Evolutionary conservation across 2,797 vertebrate genomes (phyloP).

Genomic region (Pseudochromis fuscus): DNA sequence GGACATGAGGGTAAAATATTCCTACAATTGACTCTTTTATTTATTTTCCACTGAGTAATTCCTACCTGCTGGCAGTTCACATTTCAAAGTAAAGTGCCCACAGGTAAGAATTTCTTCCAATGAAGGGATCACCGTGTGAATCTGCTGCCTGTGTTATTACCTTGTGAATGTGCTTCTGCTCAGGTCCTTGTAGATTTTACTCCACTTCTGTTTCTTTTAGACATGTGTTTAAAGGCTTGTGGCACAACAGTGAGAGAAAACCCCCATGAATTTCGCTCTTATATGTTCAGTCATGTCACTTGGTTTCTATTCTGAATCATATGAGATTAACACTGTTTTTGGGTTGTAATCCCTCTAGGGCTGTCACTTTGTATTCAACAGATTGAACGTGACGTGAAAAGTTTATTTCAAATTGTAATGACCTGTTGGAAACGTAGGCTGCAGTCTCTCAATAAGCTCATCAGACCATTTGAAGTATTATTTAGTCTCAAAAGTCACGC

Average conservation of each 20-base stretch:
- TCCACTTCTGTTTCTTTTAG: background rate
- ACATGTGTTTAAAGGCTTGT: background rate
- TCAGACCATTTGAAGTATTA: too few relatives aligned
- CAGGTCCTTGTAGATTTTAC: conserved; percentile 24
- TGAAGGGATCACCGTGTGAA: conserved; percentile 23
- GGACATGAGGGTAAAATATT: conserved; percentile 88
- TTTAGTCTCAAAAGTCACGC: too few relatives aligned
- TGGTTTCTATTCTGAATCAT: background rate
- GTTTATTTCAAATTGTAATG: too few relatives aligned
- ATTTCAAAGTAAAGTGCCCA: background rate
- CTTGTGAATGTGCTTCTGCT: background rate
- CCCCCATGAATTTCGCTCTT: background rate
- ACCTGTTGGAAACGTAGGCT: too few relatives aligned
- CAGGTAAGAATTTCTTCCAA: background rate
- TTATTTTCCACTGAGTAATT: conserved; percentile 10
- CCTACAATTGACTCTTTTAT: background rate
- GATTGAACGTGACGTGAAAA: too few relatives aligned
- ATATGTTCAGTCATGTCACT: background rate
- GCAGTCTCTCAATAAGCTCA: too few relatives aligned
- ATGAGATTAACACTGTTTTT: background rate
- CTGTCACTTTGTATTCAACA: too few relatives aligned
- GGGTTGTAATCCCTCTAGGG: background rate
- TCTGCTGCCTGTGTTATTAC: background rate
- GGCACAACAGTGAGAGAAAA: background rate
- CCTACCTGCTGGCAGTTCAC: conserved; percentile 20